These are phyloP conservation scores for Lapara coniferarum DNA, from an alignment of 2,888 invertebrate genomes.

Conservation along the genomic window DNA sequence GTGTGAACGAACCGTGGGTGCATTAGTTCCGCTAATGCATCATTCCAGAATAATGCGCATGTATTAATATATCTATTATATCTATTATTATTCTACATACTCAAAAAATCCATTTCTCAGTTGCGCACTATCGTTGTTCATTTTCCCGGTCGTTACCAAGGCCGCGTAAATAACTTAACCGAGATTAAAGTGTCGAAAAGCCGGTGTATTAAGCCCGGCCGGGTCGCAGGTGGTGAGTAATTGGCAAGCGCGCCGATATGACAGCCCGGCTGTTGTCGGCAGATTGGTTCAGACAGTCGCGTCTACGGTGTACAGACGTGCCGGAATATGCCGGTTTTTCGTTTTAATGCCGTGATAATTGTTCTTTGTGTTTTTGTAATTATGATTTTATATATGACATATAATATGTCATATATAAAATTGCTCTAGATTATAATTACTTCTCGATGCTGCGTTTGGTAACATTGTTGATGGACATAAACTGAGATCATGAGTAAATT, in stretches of 20 bases:
- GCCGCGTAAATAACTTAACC: slow-evolving; percentile 53
- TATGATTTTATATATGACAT: no score
- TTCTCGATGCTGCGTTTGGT: no score
- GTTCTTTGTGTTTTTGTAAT: not conserved
- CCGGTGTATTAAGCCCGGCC: slow-evolving; percentile 32
- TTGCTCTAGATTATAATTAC: no score
- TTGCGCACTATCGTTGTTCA: not conserved
- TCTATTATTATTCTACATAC: not conserved
- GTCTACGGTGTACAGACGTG: slow-evolving; percentile 1
- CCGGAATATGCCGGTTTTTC: not conserved
- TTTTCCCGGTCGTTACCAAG: slow-evolving; percentile 23
- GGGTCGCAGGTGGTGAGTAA: slow-evolving; percentile 61
- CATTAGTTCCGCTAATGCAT: no score
- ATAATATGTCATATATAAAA: no score
- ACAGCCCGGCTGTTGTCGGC: slow-evolving; percentile 47
- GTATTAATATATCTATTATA: no score
- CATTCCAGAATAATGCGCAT: no score
- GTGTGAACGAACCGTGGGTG: no score
- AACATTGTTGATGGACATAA: no score
- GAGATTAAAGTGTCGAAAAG: slow-evolving; percentile 61
- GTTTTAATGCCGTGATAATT: slow-evolving; percentile 8
- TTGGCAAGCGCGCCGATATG: slow-evolving; percentile 58
- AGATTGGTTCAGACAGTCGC: slow-evolving; percentile 48
- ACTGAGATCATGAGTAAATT: no score
- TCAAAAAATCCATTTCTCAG: not conserved